A percentile compares a stretch with the other conserved stretches of the same genome.
These are phyloP conservation scores for Balaenoptera acutorostrata DNA, from an alignment of 2,113 vertebrate genomes.

Conservation along the genomic window DNA sequence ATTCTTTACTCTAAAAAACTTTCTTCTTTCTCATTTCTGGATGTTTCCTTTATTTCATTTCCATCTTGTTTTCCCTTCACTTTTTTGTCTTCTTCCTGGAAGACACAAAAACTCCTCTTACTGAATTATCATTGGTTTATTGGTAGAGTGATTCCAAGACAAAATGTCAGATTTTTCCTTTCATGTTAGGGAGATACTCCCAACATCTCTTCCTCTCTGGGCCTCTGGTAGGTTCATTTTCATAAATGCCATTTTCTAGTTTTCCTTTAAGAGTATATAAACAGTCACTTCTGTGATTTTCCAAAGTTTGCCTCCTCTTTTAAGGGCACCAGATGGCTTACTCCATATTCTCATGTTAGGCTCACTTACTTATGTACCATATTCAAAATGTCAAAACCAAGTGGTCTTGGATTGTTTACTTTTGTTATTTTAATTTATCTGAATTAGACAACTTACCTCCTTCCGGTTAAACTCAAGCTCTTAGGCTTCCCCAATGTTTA, in stretches of 20 bases:
- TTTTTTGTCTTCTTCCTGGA: neutral
- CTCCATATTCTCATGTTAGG: neutral
- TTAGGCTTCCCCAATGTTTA: neutral
- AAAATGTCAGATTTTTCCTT: slow-evolving; percentile 23
- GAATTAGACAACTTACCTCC: neutral
- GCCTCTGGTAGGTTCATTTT: neutral
- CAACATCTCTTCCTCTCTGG: neutral
- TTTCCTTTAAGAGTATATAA: neutral
- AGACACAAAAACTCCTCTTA: neutral
- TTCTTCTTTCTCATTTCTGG: neutral
- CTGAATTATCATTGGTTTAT: neutral
- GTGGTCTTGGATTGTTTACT: neutral
- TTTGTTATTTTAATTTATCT: neutral
- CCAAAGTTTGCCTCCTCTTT: neutral
- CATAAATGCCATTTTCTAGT: neutral
- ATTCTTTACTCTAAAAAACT: neutral
- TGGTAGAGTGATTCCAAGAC: neutral
- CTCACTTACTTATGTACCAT: neutral
- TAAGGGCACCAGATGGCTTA: neutral
- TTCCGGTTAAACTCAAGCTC: neutral
- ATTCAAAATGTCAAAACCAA: neutral
- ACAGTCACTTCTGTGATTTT: neutral
- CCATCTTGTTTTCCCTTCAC: neutral
- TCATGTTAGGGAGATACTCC: neutral
- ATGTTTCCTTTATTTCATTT: slow-evolving; percentile 16